These are phyloP conservation scores for Daphoenositta chrysoptera DNA, from an alignment of 2,113 vertebrate genomes.

Conservation along the genomic window DNA sequence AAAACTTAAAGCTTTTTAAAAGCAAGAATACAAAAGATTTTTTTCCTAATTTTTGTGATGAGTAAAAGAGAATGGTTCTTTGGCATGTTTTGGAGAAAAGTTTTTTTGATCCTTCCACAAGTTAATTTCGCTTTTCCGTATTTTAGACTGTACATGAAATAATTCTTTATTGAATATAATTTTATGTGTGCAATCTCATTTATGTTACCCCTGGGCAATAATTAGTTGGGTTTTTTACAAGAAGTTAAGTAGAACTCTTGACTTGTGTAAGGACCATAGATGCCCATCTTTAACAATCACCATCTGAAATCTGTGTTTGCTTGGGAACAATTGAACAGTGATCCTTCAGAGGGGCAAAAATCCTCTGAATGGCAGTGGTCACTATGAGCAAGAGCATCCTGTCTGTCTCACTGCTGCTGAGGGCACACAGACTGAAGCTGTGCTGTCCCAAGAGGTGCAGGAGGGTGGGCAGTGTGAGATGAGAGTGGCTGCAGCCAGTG, in stretches of 20 bases:
- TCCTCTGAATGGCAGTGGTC: neutral
- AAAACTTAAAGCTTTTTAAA: neutral
- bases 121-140: neutral
- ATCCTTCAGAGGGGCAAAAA: neutral
- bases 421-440: neutral
- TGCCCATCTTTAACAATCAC: neutral
- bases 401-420: neutral
- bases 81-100: neutral
- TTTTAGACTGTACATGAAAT: neutral
- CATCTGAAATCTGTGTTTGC: neutral
- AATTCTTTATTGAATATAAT: neutral
- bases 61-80: neutral
- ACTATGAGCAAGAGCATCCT: neutral
- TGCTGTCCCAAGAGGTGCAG: too few species aligned
- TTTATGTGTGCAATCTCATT: neutral
- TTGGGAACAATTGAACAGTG: neutral
- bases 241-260: neutral
- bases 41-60: accelerated
- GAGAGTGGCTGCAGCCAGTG: accelerated
- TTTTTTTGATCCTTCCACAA: neutral
- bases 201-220: neutral
- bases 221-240: neutral
- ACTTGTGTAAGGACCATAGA: neutral
- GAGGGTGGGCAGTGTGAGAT: neutral
- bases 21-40: neutral